Evolutionary conservation across 2,888 invertebrate genomes (phyloP), one percentile per base, ranked within the genome.

Genomic region (Homarus gammarus): DNA sequence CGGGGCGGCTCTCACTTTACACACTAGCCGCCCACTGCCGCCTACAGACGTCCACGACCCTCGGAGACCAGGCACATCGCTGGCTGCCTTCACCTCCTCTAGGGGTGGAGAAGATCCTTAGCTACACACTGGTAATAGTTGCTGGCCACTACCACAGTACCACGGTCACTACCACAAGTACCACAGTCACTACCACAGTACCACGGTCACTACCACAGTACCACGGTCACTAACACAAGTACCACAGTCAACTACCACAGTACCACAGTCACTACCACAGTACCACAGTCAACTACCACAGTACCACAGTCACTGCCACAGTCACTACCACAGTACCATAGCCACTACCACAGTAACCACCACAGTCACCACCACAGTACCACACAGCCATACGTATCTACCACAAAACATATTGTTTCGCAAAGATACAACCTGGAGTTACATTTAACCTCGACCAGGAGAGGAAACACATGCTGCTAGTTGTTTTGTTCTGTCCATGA

Each of bases 1-100:
- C 0, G 98, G 98, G 0, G 97, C 97, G 0, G 97, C 96, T 93
- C 96, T 96, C 77, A 96, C 96, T 91, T 96, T 95, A 93, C 96
- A 96, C 36, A 95, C 95, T 79, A 96, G 93, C 38, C 84, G 72
- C 44, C 91, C 91, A 36, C 38, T 81, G 10, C 87, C 87, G 49
- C 91, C 91, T 72, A 90, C 84, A 1, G 84, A 68, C 27, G 91
- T 87, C 91, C 91, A 91, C 27, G 87, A 87, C 12, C 82, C 84
- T 27, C 64, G 27, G 27, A 27, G 27, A 22, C 27, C 64, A 5
- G 0, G 2, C 31, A 64, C 64, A 27, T 64, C 64, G 6, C 27
- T 5, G 27, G 64, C 64, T 27, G 64, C 64, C 1, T n/a, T 64
- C 64, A 64, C 64, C 12, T n/a, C 27, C 64, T 64, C 64, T 64